A percentile compares a stretch with the other conserved stretches of the same genome.
Conservation (phyloP, 64 coral and sea anemone species). For the Platygyra sinensis region DNA sequence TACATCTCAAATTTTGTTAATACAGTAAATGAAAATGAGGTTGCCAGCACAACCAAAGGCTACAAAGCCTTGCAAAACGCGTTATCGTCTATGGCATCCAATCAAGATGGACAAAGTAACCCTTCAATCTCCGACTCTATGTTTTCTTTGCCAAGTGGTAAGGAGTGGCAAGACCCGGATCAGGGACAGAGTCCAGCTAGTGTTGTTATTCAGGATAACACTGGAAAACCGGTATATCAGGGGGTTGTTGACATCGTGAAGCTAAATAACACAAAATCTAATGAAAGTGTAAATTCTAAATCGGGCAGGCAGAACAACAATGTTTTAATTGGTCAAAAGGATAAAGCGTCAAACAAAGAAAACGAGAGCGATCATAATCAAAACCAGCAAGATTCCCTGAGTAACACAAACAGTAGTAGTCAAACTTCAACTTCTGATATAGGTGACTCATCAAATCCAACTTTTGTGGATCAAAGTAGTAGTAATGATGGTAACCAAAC, state of each 20-base stretch:
- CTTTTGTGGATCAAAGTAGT: neutral
- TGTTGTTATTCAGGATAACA: slow-evolving; percentile 57
- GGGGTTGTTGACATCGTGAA: slow-evolving; percentile 42
- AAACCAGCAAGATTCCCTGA: neutral
- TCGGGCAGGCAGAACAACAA: too few species aligned
- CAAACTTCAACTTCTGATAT: neutral
- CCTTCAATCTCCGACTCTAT: neutral
- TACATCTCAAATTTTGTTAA: slow-evolving; percentile 4
- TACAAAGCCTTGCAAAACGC: slow-evolving; percentile 30
- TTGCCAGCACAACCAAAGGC: neutral
- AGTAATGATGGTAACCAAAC: neutral
- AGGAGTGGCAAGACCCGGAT: neutral
- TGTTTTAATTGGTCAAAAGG: neutral
- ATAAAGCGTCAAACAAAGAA: neutral
- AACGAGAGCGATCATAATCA: neutral
- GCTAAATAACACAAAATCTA: slow-evolving; percentile 38
- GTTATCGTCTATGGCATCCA: slow-evolving; percentile 16
- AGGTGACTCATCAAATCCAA: neutral
- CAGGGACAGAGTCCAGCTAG: neutral
- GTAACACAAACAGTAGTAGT: neutral
- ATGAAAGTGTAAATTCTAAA: neutral
- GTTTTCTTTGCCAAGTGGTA: neutral
- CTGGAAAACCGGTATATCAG: slow-evolving; percentile 45
- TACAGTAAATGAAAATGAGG: neutral
- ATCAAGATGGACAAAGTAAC: neutral